Conservation (phyloP, 2,888 invertebrate species). For the Eulithis testata region DNA sequence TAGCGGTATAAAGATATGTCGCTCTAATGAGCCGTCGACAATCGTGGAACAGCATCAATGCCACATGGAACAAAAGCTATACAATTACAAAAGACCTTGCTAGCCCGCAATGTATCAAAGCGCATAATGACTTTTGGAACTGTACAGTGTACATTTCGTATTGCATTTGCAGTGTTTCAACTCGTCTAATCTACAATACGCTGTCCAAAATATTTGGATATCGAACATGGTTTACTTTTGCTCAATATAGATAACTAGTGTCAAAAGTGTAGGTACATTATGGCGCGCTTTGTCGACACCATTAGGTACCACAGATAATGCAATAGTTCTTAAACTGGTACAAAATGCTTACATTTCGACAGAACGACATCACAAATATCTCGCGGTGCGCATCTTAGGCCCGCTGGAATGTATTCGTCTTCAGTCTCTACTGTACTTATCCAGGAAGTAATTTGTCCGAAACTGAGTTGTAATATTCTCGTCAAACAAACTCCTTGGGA, state of each 20-base stretch:
- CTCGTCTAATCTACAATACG: not conserved
- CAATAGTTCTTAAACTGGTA: too few species aligned
- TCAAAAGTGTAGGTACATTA: too few species aligned
- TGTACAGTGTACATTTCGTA: constrained; percentile 9
- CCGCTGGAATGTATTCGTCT: too few species aligned
- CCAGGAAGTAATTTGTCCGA: not conserved
- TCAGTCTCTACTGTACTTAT: not conserved
- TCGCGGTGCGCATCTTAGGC: too few species aligned
- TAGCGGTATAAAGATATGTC: constrained; percentile 29
- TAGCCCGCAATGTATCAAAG: constrained; percentile 42
- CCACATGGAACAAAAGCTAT: constrained; percentile 47
- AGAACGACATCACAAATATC: too few species aligned
- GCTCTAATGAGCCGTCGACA: constrained; percentile 30
- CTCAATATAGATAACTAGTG: not conserved
- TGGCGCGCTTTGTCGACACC: too few species aligned
- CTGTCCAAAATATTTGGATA: not conserved
- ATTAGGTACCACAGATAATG: too few species aligned
- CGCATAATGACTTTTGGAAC: constrained; percentile 44
- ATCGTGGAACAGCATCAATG: constrained; percentile 41
- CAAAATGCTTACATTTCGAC: too few species aligned
- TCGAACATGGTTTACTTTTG: not conserved
- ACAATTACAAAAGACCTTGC: constrained; percentile 56
- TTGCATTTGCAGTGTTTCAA: constrained; percentile 23
- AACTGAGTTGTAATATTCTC: not conserved
- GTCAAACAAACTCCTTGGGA: not conserved